phyloP scores from a whole-genome alignment of 2,888 invertebrate genomes.

The Nephrotoma appendiculata region DNA sequence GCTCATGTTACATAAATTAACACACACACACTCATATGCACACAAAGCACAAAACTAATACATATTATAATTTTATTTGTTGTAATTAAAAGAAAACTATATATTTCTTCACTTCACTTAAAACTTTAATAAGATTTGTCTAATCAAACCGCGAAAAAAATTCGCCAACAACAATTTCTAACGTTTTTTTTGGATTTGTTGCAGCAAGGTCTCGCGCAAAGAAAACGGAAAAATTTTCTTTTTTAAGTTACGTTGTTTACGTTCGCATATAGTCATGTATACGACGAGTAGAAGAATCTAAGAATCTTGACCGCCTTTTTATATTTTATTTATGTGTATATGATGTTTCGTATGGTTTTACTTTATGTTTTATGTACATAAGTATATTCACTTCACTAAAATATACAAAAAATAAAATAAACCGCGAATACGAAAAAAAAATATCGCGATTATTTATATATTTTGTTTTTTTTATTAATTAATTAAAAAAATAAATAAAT shows the following conservation, averaged over 20 bases:
- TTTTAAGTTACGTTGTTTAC: background rate
- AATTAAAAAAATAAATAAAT: background rate
- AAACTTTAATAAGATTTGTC: background rate
- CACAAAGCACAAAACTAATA: background rate
- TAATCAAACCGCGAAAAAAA: background rate
- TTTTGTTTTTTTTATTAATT: background rate
- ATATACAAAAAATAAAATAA: background rate
- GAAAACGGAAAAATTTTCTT: background rate
- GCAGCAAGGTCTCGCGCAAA: background rate
- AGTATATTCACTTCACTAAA: background rate
- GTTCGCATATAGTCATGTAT: background rate
- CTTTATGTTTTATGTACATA: background rate
- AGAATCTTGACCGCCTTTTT: background rate
- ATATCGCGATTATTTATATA: background rate
- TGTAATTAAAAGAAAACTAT: background rate
- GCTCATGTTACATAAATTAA: background rate
- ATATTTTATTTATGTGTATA: background rate
- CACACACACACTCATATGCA: background rate
- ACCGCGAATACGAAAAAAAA: background rate
- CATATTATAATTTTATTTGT: background rate
- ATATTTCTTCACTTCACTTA: background rate
- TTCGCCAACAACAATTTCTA: background rate
- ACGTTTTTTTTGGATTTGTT: background rate
- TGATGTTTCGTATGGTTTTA: background rate
- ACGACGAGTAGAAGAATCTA: background rate